Percentiles rank a stretch among this genome's conserved stretches.
phyloP scores from a whole-genome alignment of 2,888 invertebrate genomes.

The Pachliopta kotzebuea region DNA sequence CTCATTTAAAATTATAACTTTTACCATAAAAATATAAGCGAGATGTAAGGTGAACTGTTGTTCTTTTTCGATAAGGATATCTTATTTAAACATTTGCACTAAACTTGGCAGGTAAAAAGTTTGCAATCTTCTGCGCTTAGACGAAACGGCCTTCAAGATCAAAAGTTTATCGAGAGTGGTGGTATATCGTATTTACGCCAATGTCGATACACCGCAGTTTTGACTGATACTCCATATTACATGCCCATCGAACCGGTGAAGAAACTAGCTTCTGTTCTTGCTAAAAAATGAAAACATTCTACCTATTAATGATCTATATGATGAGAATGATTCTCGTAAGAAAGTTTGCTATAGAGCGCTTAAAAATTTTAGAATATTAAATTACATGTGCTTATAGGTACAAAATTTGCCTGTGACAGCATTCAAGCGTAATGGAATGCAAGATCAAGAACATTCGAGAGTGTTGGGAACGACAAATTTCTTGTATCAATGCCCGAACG shows the following conservation, averaged over 20 bases:
- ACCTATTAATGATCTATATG: not conserved
- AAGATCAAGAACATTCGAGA: conserved; percentile 70
- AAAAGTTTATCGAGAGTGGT: conserved; percentile 59
- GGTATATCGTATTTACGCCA: conserved; percentile 65
- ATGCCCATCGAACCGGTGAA: conserved; percentile 60
- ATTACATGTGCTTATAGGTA: conserved; percentile 66
- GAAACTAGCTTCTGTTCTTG: conserved; percentile 53
- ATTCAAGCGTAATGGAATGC: conserved; percentile 75
- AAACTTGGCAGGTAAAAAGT: conserved; percentile 55
- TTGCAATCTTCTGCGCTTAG: conserved; percentile 67
- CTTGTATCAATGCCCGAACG: conserved; percentile 57
- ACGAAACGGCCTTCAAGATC: conserved; percentile 71
- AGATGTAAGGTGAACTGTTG: not conserved
- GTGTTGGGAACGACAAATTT: conserved; percentile 62
- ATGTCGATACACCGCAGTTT: conserved; percentile 54
- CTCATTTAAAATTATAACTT: too few relatives aligned
- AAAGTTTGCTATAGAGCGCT: not conserved
- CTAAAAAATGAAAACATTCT: conserved; percentile 48
- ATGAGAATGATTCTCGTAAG: not conserved
- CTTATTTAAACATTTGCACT: conserved; percentile 20
- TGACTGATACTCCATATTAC: conserved; percentile 51
- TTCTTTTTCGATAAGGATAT: not conserved
- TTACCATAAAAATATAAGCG: too few relatives aligned
- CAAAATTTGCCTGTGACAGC: conserved; percentile 62
- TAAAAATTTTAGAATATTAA: conserved; percentile 7